phyloP scores from a whole-genome alignment of 2,888 invertebrate species.

The Lymantria dispar region DNA sequence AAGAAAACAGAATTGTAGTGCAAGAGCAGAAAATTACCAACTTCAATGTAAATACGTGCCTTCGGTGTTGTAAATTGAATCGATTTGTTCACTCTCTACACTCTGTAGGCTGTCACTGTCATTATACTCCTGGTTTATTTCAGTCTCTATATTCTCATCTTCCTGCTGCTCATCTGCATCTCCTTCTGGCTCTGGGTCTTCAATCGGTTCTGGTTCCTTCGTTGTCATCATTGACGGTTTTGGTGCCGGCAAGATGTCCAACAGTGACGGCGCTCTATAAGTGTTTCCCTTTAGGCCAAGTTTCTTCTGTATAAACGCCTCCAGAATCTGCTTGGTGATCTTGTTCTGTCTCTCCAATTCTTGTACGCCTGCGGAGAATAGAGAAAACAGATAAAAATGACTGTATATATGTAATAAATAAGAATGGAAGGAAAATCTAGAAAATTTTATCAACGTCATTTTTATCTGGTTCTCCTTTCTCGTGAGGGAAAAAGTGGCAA shows the following conservation, averaged over 20 bases:
- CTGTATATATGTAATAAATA: constrained; percentile 46
- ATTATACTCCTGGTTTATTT: constrained; percentile 39
- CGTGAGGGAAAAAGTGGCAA: constrained; percentile 23
- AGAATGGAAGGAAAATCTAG: constrained; percentile 23
- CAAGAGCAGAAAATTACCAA: neutral
- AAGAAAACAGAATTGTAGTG: neutral
- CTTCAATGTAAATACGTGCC: constrained; percentile 46
- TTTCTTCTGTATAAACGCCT: constrained; percentile 87
- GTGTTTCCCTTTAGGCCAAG: constrained; percentile 81
- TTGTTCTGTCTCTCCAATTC: constrained; percentile 89
- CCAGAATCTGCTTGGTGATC: constrained; percentile 89
- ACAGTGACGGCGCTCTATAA: constrained; percentile 82
- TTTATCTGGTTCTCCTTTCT: constrained; percentile 77
- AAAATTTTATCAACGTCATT: constrained; percentile 63
- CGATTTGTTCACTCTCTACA: constrained; percentile 87
- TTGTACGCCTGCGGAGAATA: constrained; percentile 74
- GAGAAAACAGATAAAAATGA: constrained; percentile 81
- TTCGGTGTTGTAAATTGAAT: constrained; percentile 81
- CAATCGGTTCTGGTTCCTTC: constrained; percentile 21
- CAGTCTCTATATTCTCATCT: constrained; percentile 16
- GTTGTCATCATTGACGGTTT: constrained; percentile 14
- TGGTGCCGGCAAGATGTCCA: constrained; percentile 83
- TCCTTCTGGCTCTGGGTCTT: constrained; percentile 36
- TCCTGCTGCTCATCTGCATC: constrained; percentile 29
- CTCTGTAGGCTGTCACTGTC: constrained; percentile 84